Conservation (phyloP, 2,888 invertebrate genomes). For the Drosophila aldrichi region DNA sequence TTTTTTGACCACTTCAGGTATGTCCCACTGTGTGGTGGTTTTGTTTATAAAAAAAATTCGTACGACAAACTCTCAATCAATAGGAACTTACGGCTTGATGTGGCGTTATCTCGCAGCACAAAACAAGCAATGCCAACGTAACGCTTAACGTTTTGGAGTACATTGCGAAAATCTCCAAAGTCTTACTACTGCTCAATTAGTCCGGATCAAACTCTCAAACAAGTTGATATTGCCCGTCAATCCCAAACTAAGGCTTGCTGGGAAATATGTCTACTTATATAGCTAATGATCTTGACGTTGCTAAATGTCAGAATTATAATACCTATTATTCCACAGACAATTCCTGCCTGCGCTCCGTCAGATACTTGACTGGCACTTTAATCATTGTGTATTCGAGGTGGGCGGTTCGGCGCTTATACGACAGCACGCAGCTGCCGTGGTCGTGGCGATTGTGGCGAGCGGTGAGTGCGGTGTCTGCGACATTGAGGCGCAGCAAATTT, state of each 20-base stretch:
- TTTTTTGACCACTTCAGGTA: constrained; percentile 72
- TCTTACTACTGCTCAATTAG: not conserved
- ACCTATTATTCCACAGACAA: constrained; percentile 71
- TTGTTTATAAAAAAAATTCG: not conserved
- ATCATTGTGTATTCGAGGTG: constrained; percentile 82
- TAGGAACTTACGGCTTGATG: constrained; percentile 55
- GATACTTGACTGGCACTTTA: constrained; percentile 84
- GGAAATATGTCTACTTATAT: constrained; percentile 51
- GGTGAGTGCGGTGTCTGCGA: constrained; percentile 72
- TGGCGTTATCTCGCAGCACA: constrained; percentile 29
- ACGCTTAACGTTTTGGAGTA: constrained; percentile 34
- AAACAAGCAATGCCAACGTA: constrained; percentile 34
- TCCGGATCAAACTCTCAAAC: constrained; percentile 2
- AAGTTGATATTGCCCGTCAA: not conserved
- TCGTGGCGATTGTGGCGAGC: constrained; percentile 78
- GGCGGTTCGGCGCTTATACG: constrained; percentile 83
- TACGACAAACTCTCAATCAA: not conserved
- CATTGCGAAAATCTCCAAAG: constrained; percentile 21
- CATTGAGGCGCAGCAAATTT: constrained; percentile 71
- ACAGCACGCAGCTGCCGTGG: constrained; percentile 84
- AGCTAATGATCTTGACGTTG: constrained; percentile 15
- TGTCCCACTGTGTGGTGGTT: constrained; percentile 60
- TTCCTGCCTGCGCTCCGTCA: constrained; percentile 83
- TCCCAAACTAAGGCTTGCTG: constrained; percentile 40
- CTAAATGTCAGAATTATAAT: constrained; percentile 33